phyloP scores from a whole-genome alignment of 2,797 vertebrate species.

The Crenuchus spilurus region DNA sequence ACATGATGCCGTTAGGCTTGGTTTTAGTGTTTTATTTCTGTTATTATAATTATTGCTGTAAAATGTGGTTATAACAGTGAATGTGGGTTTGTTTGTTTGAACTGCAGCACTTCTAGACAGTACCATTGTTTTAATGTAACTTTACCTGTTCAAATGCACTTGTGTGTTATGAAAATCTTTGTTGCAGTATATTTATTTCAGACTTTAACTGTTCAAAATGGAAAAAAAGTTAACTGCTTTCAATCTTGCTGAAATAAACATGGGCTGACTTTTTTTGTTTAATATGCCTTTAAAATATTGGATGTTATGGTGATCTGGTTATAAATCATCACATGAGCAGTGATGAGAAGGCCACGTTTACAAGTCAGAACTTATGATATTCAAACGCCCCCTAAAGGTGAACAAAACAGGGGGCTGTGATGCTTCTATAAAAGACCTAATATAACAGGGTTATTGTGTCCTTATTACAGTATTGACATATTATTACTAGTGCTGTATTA shows the following conservation, averaged over 20 bases:
- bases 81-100: neutral
- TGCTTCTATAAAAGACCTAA: no score
- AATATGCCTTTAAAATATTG: neutral
- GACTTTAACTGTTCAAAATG: neutral
- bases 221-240: neutral
- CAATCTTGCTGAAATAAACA: slow-evolving; percentile 7
- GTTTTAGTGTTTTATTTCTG: neutral
- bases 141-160: slow-evolving; percentile 32
- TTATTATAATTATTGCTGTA: neutral
- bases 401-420: neutral
- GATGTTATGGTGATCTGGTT: neutral
- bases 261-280: slow-evolving; percentile 5
- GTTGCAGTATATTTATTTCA: slow-evolving; percentile 40
- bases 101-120: slow-evolving; percentile 4
- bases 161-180: slow-evolving; percentile 10
- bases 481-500: no score
- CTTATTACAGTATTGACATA: no score
- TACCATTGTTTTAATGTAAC: slow-evolving; percentile 17
- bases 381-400: slow-evolving; percentile 37
- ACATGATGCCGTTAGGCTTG: neutral
- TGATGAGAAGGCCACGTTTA: neutral
- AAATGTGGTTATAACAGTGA: neutral
- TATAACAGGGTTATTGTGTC: no score
- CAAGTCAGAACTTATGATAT: neutral
- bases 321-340: neutral